Evolutionary conservation across 2,797 vertebrate genomes (phyloP), one percentile per base, ranked within the genome.

Genomic region (Artibeus lituratus): DNA sequence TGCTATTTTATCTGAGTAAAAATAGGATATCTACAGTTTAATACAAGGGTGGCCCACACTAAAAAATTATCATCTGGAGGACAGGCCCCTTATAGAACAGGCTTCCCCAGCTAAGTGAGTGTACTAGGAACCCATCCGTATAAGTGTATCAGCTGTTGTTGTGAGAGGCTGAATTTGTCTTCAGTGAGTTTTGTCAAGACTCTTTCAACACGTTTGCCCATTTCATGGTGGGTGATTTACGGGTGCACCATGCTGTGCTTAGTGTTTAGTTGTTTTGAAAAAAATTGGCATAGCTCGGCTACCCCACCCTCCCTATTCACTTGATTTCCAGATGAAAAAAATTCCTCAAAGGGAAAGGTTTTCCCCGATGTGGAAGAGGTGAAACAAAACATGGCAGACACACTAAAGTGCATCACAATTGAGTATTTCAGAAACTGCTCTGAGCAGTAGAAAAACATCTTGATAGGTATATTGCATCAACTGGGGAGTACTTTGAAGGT

Each of bases 1-100:
- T 88, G 49, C 19, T 95, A 47, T 53, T 57, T 87, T 24, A 51
- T 96, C 96, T 69, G 26, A 82, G 62, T 42, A 82, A 96, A 91
- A 70, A 78, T 19, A 73, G 8, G 3, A 72, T 93, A 85, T 35
- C 42, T 0, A 0, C n/a, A 82, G 19, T 94, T 69, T 87, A 55
- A 51, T n/a, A 65, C 32, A 65, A 65, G 62, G 32, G 29, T 14
- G 62, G 3, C 29, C 7, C 59, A 32, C 62, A 29, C 32, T 29
- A 65, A 65, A 32, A 65, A n/a, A n/a, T 16, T 65, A 7, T 65
- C 62, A 32, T 32, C 62, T 65, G 62, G 62, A 16, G 62, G 15
- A 15, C 12, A 12, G 62, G 15, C 32, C 12, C 62, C 32, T n/a
- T 16, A 5, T 65, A n/a, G 59, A 15, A 32, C 29, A 62, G 14